Evolutionary conservation across 1,140 invertebrate genomes (phyloP), one percentile per base, ranked within the genome.

Genomic region (Penaeus japonicus): DNA sequence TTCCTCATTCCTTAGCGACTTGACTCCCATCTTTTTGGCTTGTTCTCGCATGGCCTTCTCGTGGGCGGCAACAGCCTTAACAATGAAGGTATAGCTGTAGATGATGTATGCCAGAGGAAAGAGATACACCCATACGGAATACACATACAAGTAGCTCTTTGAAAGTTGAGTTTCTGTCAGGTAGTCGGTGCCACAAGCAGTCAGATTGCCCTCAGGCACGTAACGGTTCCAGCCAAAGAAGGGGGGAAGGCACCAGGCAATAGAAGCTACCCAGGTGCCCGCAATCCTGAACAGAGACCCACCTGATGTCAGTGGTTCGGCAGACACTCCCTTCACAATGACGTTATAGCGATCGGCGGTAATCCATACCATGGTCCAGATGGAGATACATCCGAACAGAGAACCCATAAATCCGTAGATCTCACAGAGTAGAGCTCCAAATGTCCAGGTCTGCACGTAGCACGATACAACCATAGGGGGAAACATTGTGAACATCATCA

Each of bases 1-100:
- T 27, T 73, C 70, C 4, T 73, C 70, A 73, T 73, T 73, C 20
- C 70, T 73, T 17, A 73, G 70, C 27, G 70, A 73, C 70, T 73
- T 73, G n/a, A 73, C 70, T 73, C 70, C 70, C 70, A 73, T 73
- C 70, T 73, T 73, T 24, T 73, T 73, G 70, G 70, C 70, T 32
- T 73, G 70, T 73, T 73, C 70, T 4, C 70, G 70, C 70, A 73
- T 73, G 27, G 27, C 27, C 35, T 32, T 73, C 70, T 73, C 70
- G 18, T 73, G 70, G 35, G 70, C 35, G 12, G 70, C 70, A 73
- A 73, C 70, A 30, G 70, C 70, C 70, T 73, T 73, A 15, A 73
- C 27, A 20, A 73, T 73, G 70, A 73, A 73, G 15, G 70, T 73
- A 20, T 73, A 73, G 24, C 70, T 30, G 70, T 73, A 73, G 70